Base-by-base conservation (phyloP, 2,797 vertebrate species). In the Parauchenoglanis punctatus region DNA sequence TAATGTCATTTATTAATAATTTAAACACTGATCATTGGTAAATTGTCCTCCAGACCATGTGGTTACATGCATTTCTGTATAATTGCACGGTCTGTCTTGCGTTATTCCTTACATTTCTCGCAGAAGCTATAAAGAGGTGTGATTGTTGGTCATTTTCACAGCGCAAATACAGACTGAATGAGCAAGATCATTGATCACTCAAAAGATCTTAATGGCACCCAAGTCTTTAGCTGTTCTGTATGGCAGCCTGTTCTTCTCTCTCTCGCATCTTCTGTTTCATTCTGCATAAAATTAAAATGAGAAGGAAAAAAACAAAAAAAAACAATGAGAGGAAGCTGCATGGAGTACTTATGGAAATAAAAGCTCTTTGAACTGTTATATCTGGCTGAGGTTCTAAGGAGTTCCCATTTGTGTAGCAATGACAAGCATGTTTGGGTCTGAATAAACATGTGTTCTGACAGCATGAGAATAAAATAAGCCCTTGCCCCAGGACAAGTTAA, bases 401-500 rank as follows among this genome's bases (percentile, higher is more conserved):
- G 31, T 28, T 40, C 10, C 31, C 31, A 40, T 31, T 40, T 23
- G 13, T 31, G 46, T 75, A 52, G 35, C 2, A 63, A 46, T 13
- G 58, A 63, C 6, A 8, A 81, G 40, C 25, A 7, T 81, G 25
- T 81, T 31, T 17, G 80, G n/a, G 23, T 61, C 31, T 40, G 28
- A 10, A 20, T 4, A 20, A 59, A 59, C 44, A 76, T 81, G 35
- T 28, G 20, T 65, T 49, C 46, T 67, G 44, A 65, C 59, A 52
- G 81, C 44, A 67, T 28, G 61, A 28, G 44, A 28, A 49, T 52
- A 82, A 82, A 82, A 49, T 67, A 67, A 82, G 59, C 12, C 8
- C 59, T 67, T 11, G 25, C 59, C 44, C 54, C 44, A 52, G 40
- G 61, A 44, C 40, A 63, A 28, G 10, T 23, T 40, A 4, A 35